Evolutionary conservation across 2,888 invertebrate genomes (phyloP).

Genomic region (Zelleria hepariella): DNA sequence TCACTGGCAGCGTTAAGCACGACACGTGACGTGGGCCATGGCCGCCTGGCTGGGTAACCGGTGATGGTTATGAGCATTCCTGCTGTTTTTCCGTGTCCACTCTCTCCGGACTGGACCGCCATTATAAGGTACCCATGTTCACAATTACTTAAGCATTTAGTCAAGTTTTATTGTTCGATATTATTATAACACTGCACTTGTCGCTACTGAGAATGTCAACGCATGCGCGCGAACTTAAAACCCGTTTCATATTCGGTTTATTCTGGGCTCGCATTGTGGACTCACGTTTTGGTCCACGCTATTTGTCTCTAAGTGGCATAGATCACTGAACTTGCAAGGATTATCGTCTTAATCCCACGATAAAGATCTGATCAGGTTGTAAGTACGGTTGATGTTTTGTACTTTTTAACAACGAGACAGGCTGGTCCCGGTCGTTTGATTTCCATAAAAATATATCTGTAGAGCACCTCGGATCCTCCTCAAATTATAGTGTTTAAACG

Average conservation of each 20-base stretch:
- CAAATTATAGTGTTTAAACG: constrained; percentile 67
- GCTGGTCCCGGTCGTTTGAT: constrained; percentile 14
- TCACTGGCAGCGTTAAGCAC: constrained; percentile 40
- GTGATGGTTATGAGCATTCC: constrained; percentile 2
- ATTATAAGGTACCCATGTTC: neutral
- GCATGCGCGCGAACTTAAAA: neutral
- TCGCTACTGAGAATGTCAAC: neutral
- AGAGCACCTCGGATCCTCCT: constrained; percentile 29
- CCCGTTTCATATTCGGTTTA: neutral
- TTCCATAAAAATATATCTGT: constrained; percentile 41
- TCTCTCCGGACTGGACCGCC: neutral
- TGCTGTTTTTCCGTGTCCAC: constrained; percentile 2
- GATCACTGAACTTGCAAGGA: neutral
- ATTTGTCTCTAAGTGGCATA: neutral
- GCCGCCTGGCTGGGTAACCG: neutral
- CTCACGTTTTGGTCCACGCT: neutral
- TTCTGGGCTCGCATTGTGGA: neutral
- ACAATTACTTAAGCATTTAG: constrained; percentile 3
- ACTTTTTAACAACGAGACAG: neutral
- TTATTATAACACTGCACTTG: neutral
- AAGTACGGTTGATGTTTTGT: constrained; percentile 1
- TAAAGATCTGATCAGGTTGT: neutral
- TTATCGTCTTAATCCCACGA: neutral
- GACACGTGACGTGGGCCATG: constrained; percentile 20
- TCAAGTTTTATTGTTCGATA: constrained; percentile 3